Conservation (phyloP, 2,888 invertebrate genomes). For the Diploptera punctata region DNA sequence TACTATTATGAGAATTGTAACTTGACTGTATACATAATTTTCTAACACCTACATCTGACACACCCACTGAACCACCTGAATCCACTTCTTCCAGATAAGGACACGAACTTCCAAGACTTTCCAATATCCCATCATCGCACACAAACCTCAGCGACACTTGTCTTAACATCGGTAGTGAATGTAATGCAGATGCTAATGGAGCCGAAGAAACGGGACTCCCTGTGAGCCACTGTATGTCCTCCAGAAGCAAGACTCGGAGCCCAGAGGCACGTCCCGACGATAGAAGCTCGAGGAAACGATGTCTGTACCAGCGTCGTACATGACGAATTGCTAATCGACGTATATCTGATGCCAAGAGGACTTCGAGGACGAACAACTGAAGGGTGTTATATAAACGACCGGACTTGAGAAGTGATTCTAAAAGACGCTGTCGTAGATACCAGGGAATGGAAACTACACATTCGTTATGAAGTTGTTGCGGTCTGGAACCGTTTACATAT, state of each 20-base stretch:
- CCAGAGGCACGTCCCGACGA: conserved; percentile 38
- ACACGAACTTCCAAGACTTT: conserved; percentile 39
- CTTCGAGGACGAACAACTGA: conserved; percentile 40
- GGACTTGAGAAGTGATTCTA: conserved; percentile 37
- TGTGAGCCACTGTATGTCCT: conserved; percentile 41
- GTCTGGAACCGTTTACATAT: background rate
- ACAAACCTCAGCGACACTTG: conserved; percentile 42
- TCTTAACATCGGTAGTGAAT: conserved; percentile 35
- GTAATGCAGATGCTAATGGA: conserved; percentile 36
- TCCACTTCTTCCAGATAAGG: conserved; percentile 41
- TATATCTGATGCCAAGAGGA: conserved; percentile 39
- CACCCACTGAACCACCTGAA: conserved; percentile 39
- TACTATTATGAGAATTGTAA: background rate
- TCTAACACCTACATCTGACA: conserved; percentile 41
- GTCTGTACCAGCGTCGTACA: conserved; percentile 41
- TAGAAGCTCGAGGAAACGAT: conserved; percentile 38
- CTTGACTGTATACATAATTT: conserved; percentile 37
- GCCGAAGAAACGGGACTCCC: conserved; percentile 34
- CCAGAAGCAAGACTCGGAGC: conserved; percentile 38
- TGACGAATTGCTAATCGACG: conserved; percentile 40
- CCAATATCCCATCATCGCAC: conserved; percentile 41
- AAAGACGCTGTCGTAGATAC: conserved; percentile 39
- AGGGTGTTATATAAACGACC: conserved; percentile 42
- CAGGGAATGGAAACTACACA: conserved; percentile 35
- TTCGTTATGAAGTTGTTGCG: conserved; percentile 17